Conservation (phyloP, 2,113 vertebrate genomes). For the Siniperca knerii region DNA sequence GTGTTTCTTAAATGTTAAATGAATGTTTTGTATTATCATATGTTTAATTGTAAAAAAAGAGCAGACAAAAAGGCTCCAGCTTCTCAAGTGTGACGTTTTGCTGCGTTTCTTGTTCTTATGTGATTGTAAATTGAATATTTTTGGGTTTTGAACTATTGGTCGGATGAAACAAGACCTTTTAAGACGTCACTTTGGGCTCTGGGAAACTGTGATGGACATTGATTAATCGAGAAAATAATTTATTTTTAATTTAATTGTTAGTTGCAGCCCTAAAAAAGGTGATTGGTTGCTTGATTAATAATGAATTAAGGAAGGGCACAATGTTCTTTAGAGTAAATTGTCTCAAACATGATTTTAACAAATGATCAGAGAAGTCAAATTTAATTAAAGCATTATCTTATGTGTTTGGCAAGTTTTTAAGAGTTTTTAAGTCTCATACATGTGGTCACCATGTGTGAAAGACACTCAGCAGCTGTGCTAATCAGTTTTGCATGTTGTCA, state of each 20-base stretch:
- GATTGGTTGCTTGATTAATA: neutral
- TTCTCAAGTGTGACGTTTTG: neutral
- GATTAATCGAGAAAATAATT: too few species aligned
- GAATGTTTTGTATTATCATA: too few species aligned
- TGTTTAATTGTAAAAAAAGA: neutral
- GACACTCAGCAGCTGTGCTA: slow-evolving; percentile 9
- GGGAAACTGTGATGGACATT: neutral
- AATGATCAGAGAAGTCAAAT: neutral
- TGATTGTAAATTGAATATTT: neutral
- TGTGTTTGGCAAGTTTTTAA: neutral
- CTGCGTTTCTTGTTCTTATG: neutral
- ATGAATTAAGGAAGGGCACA: neutral
- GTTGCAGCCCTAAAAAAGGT: too few species aligned
- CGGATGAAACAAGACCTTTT: neutral
- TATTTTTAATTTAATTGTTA: too few species aligned
- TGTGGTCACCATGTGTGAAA: slow-evolving; percentile 52
- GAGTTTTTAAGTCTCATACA: slow-evolving; percentile 17
- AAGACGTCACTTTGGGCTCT: neutral
- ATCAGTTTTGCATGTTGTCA: neutral
- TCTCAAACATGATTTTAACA: neutral
- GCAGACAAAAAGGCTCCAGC: neutral
- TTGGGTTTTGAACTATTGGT: neutral
- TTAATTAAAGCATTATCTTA: too few species aligned
- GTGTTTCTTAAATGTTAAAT: neutral
- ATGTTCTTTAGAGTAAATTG: neutral